A percentile compares a stretch with the other conserved stretches of the same genome.
Evolutionary conservation across 2,797 vertebrate species (phyloP).

Genomic region (Delichon dasypus): DNA sequence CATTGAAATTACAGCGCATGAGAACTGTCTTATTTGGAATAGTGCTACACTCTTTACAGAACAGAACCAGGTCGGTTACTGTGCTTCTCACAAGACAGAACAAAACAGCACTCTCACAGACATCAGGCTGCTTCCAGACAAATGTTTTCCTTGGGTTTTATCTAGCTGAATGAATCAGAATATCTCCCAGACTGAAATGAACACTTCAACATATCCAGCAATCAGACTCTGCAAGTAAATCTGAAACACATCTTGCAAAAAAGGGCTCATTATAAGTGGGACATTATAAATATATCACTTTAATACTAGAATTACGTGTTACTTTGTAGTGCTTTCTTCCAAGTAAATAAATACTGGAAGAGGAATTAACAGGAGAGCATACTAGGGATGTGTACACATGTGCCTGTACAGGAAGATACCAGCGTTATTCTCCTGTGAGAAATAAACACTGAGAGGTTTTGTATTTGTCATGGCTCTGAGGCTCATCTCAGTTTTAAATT

Average conservation of each 20-base stretch:
- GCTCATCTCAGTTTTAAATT: not conserved
- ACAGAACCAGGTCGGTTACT: not conserved
- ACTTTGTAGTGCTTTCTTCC: not conserved
- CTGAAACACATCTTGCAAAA: not conserved
- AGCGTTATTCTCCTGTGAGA: not conserved
- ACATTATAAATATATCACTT: not conserved
- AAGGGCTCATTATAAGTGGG: not conserved
- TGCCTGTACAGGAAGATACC: not conserved
- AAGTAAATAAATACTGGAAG: not conserved
- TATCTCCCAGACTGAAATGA: not conserved
- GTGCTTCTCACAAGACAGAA: not conserved
- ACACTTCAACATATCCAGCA: not conserved
- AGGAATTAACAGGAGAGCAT: not conserved
- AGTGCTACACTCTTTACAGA: not conserved
- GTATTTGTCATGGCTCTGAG: not conserved
- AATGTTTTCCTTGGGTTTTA: not conserved
- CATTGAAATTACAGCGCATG: not conserved
- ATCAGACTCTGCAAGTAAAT: not conserved
- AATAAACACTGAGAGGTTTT: not conserved
- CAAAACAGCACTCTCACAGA: not conserved
- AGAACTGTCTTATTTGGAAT: not conserved
- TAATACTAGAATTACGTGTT: not conserved
- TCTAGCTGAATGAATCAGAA: not conserved
- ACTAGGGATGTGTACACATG: not conserved
- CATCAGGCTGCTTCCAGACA: not conserved